Base-by-base conservation (phyloP, 2,888 invertebrate species). In the Rhagonycha fulva region DNA sequence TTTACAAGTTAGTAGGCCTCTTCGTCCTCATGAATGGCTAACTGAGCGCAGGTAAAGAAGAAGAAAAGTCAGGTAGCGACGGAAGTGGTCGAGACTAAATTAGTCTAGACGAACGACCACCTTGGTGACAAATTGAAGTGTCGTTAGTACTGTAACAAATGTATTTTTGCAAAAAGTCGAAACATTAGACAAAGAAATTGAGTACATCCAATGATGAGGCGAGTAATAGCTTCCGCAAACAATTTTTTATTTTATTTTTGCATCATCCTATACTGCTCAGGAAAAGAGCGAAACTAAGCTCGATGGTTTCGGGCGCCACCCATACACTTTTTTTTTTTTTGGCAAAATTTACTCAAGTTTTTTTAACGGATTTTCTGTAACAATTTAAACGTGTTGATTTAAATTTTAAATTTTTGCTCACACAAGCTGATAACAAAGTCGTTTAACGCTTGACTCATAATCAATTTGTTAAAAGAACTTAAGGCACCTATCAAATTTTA, bases 31-130 rank as follows among this genome's bases (percentile, higher is more conserved):
- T 47, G 47, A n/a, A 47, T 47, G 30, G 61, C 60, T 71, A 66
- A 71, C 71, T 72, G 76, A 62, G 69, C 14, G 23, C 62, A 62
- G 61, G 70, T 70, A 71, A 68, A 70, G 72, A 62, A 60, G 61
- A 73, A 71, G 76, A 74, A 71, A 71, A 70, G 62, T 23, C 75
- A 75, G 77, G 77, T 75, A 77, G 72, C 75, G 75, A 75, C 77
- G 77, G 77, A 77, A 77, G 72, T 66, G 72, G 77, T 70, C 72
- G 75, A 72, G 75, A 77, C 75, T 68, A 19, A 61, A 28, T 71
- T 60, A 24, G 76, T 76, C 76, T 76, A 76, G 76, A 76, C 76
- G 24, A 71, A 9, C 75, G 75, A 69, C 75, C 75, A 76, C 75
- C 75, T 76, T 72, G 69, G 75, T 76, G 75, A 76, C 75, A 76